Evolutionary conservation across 1,140 invertebrate genomes (phyloP).

Genomic region (Leptinotarsa undecemlineata): DNA sequence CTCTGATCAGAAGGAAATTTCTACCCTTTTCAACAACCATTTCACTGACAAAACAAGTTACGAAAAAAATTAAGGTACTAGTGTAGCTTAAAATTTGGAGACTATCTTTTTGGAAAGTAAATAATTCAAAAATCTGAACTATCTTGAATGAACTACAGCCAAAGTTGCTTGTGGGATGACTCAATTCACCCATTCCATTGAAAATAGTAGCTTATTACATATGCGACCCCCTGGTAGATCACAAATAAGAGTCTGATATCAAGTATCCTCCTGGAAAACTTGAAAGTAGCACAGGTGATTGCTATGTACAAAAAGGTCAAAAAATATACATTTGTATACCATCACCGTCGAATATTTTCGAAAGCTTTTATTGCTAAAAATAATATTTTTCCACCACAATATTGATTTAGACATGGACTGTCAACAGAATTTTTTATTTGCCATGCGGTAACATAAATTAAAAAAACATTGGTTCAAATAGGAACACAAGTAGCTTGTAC

Average conservation of each 20-base stretch:
- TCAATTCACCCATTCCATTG: background rate
- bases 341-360: constrained; percentile 8
- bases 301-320: constrained; percentile 7
- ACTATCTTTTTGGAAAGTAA: constrained; percentile 1
- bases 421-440: background rate
- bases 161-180: background rate
- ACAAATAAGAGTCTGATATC: constrained; percentile 4
- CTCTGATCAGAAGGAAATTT: background rate
- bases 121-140: background rate
- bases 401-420: constrained; percentile 1
- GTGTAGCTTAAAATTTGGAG: background rate
- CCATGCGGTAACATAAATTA: background rate
- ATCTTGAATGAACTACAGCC: constrained; percentile 5
- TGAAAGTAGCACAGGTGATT: constrained; percentile 12
- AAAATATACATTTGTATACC: too few relatives aligned
- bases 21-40: constrained; percentile 1
- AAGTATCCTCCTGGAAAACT: constrained; percentile 17
- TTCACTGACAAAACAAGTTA: background rate
- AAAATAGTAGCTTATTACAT: background rate
- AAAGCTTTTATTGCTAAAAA: constrained; percentile 14
- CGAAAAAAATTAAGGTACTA: background rate
- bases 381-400: constrained; percentile 12
- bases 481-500: background rate
- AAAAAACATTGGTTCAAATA: background rate
- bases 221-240: background rate